Evolutionary conservation across 2,797 vertebrate genomes (phyloP).

Genomic region (Pseudocheirus occidentalis): DNA sequence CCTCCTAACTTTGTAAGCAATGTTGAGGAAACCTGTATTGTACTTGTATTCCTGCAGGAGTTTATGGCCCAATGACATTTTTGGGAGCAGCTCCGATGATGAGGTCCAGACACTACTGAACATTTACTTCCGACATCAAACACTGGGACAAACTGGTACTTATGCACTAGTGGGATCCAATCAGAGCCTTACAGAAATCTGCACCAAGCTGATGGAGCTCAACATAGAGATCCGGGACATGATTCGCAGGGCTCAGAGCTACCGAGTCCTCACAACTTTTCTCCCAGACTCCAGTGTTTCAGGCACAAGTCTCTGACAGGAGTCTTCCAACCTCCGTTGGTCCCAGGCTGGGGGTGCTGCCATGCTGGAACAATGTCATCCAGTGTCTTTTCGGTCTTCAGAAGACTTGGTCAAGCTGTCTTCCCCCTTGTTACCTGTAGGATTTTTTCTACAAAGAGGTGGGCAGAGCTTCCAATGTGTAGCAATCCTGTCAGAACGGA

Average conservation of each 20-base stretch:
- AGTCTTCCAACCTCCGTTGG: conserved; percentile 83
- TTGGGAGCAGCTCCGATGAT: conserved; percentile 94
- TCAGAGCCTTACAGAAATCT: conserved; percentile 96
- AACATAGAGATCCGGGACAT: conserved; percentile 98
- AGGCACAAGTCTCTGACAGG: conserved; percentile 98
- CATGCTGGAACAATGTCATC: conserved; percentile 82
- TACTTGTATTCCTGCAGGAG: conserved; percentile 86
- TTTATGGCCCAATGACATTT: conserved; percentile 96
- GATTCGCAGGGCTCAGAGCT: conserved; percentile 96
- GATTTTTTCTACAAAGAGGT: conserved; percentile 87
- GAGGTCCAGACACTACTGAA: conserved; percentile 99
- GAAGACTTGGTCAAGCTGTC: conserved; percentile 90
- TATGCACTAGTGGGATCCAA: conserved; percentile 97
- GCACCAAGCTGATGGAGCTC: conserved; percentile 96
- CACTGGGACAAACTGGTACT: conserved; percentile 96
- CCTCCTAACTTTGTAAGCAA: background rate
- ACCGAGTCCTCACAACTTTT: conserved; percentile 94
- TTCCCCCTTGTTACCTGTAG: conserved; percentile 88
- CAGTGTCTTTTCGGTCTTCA: conserved; percentile 89
- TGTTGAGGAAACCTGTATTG: conserved; percentile 13
- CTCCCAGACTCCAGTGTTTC: conserved; percentile 96
- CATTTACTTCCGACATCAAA: conserved; percentile 98
- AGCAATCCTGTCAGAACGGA: conserved; percentile 86
- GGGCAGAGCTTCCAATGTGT: conserved; percentile 89
- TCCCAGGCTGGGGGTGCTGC: conserved; percentile 85